Evolutionary conservation across 2,113 vertebrate genomes (phyloP).

Genomic region (Cepphus grylle): DNA sequence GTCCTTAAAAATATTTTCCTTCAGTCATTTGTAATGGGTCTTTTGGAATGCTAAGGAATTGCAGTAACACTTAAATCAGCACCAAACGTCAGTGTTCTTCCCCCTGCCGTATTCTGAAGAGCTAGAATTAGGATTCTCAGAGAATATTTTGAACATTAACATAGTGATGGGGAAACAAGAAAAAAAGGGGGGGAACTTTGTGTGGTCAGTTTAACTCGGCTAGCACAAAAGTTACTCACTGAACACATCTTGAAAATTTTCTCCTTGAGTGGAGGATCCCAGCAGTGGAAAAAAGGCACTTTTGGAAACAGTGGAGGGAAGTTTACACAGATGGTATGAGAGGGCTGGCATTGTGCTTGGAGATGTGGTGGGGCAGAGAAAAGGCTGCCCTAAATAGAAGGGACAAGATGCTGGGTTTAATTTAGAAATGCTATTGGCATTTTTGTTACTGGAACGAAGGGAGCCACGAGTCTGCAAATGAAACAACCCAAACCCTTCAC

Average conservation of each 20-base stretch:
- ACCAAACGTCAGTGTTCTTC: not conserved
- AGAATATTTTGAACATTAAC: not conserved
- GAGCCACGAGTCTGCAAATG: constrained; percentile 14
- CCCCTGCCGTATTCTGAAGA: not conserved
- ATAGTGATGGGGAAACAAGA: not conserved
- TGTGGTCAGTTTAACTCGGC: not conserved
- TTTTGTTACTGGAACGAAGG: constrained; percentile 40
- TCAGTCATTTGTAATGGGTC: not conserved
- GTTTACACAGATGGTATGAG: constrained; percentile 12
- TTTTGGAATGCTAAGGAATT: not conserved
- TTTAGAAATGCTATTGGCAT: constrained; percentile 48
- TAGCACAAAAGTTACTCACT: not conserved
- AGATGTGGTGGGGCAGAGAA: constrained; percentile 15
- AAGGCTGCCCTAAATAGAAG: constrained; percentile 43
- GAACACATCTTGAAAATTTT: not conserved
- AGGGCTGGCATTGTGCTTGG: not conserved
- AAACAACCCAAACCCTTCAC: constrained; percentile 11
- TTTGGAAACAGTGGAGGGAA: not conserved
- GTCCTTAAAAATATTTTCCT: not conserved
- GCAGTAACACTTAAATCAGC: not conserved
- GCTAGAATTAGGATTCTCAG: not conserved
- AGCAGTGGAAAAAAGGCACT: not conserved
- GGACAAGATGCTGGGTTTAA: constrained; percentile 26
- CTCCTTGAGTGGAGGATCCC: not conserved
- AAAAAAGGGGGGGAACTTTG: not conserved